Conservation (phyloP, 2,113 vertebrate genomes). For the Dromas ardeola region DNA sequence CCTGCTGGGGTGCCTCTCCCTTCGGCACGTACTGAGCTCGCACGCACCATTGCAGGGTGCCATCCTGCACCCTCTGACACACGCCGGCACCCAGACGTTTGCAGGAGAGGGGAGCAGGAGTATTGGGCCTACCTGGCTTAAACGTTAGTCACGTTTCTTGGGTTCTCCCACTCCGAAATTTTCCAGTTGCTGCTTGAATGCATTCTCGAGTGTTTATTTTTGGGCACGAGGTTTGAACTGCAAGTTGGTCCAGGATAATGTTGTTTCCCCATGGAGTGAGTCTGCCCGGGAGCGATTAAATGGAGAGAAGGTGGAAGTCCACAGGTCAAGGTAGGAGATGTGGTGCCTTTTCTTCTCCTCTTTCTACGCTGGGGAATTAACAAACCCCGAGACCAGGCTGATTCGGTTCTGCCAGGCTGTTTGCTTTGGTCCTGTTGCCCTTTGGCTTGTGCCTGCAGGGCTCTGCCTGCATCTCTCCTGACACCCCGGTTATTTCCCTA, state of each 20-base stretch:
- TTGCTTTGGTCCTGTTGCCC: neutral
- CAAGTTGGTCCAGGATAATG: neutral
- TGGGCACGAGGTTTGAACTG: neutral
- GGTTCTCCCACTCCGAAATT: neutral
- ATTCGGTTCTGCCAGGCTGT: neutral
- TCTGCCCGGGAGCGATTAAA: neutral
- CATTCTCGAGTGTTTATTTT: rapidly evolving
- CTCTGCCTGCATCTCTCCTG: neutral
- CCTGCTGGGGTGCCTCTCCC: neutral
- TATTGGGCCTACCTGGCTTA: neutral
- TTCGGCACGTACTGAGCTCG: neutral
- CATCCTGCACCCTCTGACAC: neutral
- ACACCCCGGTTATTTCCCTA: neutral
- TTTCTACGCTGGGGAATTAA: rapidly evolving
- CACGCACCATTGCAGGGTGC: neutral
- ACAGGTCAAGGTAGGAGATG: neutral
- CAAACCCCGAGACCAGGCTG: rapidly evolving
- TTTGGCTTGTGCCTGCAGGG: neutral
- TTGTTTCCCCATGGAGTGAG: neutral
- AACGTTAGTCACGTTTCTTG: rapidly evolving
- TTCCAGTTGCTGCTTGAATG: neutral
- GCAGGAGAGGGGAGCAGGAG: rapidly evolving
- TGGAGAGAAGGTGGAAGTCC: neutral
- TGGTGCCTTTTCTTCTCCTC: neutral
- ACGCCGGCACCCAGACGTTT: neutral